A percentile compares a stretch with the other conserved stretches of the same genome.
These are phyloP conservation scores for Agonopterix subpropinquella DNA, from an alignment of 2,888 invertebrate species.

Conservation along the genomic window DNA sequence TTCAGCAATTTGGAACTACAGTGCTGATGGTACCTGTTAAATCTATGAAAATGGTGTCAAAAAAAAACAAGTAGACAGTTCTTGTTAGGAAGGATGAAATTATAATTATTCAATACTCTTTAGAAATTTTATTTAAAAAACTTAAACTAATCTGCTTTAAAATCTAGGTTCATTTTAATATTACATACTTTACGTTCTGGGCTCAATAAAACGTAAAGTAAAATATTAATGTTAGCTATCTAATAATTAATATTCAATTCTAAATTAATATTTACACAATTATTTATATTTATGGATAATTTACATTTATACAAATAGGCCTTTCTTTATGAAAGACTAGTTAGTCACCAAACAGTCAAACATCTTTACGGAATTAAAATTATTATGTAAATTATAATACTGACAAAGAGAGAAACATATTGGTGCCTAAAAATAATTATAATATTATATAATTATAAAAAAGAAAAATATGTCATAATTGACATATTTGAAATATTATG, in stretches of 20 bases:
- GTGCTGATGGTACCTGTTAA: too few species aligned
- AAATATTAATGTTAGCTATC: slow-evolving; percentile 18
- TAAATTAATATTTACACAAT: background rate
- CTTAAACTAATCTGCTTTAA: background rate
- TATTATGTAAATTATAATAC: too few species aligned
- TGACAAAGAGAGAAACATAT: too few species aligned
- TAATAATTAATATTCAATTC: too few species aligned
- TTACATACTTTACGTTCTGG: slow-evolving; percentile 56
- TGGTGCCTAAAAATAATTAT: too few species aligned
- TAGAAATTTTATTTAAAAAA: background rate
- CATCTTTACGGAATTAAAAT: too few species aligned
- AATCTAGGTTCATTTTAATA: slow-evolving; percentile 21
- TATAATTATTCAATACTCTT: background rate
- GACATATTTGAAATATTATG: too few species aligned
- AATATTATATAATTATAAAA: too few species aligned
- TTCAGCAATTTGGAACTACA: too few species aligned
- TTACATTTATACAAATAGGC: background rate
- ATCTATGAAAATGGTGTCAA: background rate
- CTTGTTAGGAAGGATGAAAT: background rate
- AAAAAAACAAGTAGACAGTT: background rate
- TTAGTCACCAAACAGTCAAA: too few species aligned
- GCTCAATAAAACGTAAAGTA: slow-evolving; percentile 66
- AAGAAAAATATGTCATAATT: too few species aligned
- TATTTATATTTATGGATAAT: background rate
- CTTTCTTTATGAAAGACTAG: background rate